Base-by-base conservation (phyloP, 2,888 invertebrate genomes). In the Mesorhabditis spiculigera region DNA sequence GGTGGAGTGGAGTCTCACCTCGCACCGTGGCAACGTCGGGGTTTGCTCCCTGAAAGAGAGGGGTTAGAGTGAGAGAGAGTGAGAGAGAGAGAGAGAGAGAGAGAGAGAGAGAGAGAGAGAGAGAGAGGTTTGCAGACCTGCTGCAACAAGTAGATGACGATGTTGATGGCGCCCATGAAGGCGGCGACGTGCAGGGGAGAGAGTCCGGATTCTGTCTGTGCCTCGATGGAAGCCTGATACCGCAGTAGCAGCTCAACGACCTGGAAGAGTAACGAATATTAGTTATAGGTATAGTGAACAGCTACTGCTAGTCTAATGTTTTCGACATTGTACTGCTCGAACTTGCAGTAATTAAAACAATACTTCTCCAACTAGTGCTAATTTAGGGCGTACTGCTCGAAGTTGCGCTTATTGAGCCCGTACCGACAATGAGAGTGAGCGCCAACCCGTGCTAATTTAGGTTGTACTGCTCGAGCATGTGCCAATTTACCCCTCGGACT, bases 141-240 rank as follows among this genome's bases (percentile, higher is more conserved):
- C 90, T 98, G 97, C 78, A 99, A 91, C 84, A 99, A 90, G 88
- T 94, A 97, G 84, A 98, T 95, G 73, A 97, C 97, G 86, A 99
- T 98, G 88, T 97, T 96, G 95, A 97, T 96, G 89, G 96, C 95
- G 70, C 98, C 98, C 98, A 99, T 98, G 89, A 98, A 99, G 75
- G 95, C 93, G 28, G 97, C 96, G 73, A 98, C 97, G 88, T 99
- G 98, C 68, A 98, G 90, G 2, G 97, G 97, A 4, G 97, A 96
- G 86, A 98, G 88, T 0, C 98, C 98, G 82, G 91, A 91, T 90
- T 91, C 91, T 61, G 91, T 92, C 16, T 91, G 91, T 65, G 91
- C 91, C 86, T 91, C 91, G 81, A 91, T 91, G 89, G 94, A 93
- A 75, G 97, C 98, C 75, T 95, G 95, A 88, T 97, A 95, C 86